A percentile compares a stretch with the other conserved stretches of the same genome.
Conservation (phyloP, 2,113 vertebrate species). For the Melanocharis versteri region DNA sequence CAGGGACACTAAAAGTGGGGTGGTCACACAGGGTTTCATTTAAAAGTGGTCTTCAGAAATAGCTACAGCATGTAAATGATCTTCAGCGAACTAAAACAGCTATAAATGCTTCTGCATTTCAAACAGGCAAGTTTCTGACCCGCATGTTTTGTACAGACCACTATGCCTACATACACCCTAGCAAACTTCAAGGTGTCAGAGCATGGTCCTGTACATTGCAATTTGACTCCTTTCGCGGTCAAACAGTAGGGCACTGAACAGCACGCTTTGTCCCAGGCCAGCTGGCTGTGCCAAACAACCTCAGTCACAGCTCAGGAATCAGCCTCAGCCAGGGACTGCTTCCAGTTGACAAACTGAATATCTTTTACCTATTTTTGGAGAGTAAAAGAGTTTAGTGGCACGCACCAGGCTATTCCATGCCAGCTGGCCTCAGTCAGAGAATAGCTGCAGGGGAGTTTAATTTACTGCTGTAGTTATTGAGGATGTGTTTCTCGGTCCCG, state of each 20-base stretch:
- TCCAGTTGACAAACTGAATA: neutral
- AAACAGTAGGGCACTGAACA: neutral
- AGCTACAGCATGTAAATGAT: neutral
- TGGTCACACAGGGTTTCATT: neutral
- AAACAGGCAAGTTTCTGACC: neutral
- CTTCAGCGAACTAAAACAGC: neutral
- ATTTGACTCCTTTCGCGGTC: neutral
- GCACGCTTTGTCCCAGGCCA: neutral
- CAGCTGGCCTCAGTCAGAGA: neutral
- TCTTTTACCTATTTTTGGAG: neutral
- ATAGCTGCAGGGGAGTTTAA: neutral
- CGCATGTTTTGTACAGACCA: neutral
- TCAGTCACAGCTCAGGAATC: neutral
- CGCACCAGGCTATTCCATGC: neutral
- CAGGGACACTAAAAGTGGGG: neutral
- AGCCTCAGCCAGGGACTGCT: neutral
- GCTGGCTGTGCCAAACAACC: neutral
- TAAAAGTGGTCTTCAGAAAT: neutral
- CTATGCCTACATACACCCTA: neutral
- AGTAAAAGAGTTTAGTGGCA: neutral
- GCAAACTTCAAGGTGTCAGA: neutral
- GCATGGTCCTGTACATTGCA: fast-evolving
- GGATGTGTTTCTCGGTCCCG: neutral
- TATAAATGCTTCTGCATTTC: neutral
- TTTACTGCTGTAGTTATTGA: neutral